Conservation (phyloP, 1,140 invertebrate genomes). For the Zophobas atratus region DNA sequence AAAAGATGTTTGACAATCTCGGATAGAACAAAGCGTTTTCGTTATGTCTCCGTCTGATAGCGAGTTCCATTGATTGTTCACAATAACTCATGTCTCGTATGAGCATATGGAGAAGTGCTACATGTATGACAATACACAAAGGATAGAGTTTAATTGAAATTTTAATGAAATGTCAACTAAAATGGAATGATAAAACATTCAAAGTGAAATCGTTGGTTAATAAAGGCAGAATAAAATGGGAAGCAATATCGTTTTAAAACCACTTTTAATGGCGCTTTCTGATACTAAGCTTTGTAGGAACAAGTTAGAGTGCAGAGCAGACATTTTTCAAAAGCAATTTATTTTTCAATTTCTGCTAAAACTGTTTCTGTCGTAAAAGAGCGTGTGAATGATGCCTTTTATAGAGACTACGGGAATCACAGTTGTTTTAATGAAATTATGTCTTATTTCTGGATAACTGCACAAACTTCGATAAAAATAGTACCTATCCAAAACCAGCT, state of each 20-base stretch:
- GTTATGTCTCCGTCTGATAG: neutral
- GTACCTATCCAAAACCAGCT: no score
- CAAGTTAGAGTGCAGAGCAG: no score
- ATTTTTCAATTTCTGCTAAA: no score
- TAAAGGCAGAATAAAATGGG: neutral
- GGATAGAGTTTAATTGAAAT: constrained; percentile 47
- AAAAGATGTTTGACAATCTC: constrained; percentile 5
- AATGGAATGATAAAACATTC: constrained; percentile 21
- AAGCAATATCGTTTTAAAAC: neutral
- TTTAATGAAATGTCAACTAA: constrained; percentile 51
- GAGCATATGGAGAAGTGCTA: constrained; percentile 17
- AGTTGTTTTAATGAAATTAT: no score
- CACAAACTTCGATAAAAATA: no score
- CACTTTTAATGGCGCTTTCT: neutral
- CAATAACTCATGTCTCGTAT: constrained; percentile 23
- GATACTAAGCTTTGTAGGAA: neutral
- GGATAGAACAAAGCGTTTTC: neutral
- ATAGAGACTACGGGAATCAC: no score
- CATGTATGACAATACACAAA: constrained; percentile 31
- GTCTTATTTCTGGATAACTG: no score
- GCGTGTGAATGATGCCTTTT: no score
- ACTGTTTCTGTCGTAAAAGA: no score
- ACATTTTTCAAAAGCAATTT: no score
- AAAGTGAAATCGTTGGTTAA: constrained; percentile 6
- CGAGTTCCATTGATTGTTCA: constrained; percentile 13